These are phyloP conservation scores for Helarctos malayanus DNA, from an alignment of 2,797 vertebrate species.

Conservation along the genomic window DNA sequence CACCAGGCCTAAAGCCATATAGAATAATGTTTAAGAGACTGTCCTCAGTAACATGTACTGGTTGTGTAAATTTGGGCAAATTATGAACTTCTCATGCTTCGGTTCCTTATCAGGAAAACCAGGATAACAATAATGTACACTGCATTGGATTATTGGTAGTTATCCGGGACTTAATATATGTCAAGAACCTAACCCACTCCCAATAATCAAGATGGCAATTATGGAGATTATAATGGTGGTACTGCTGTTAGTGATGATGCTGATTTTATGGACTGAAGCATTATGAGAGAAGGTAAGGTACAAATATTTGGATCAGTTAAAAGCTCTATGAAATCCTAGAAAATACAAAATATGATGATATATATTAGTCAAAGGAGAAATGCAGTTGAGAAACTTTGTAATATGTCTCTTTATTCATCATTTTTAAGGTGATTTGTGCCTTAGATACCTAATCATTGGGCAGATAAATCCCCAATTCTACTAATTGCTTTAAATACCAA, in stretches of 20 bases:
- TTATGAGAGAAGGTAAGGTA: not conserved
- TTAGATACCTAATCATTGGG: not conserved
- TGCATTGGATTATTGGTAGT: not conserved
- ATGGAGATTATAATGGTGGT: not conserved
- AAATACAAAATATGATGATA: constrained; percentile 6
- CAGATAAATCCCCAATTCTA: constrained; percentile 3
- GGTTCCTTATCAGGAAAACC: not conserved
- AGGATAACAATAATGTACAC: not conserved
- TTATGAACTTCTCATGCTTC: constrained; percentile 13
- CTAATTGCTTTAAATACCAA: constrained; percentile 13
- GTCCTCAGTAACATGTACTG: not conserved
- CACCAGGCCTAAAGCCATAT: not conserved
- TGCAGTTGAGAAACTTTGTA: not conserved
- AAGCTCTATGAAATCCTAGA: constrained; percentile 30
- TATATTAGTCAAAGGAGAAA: not conserved
- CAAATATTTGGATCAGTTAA: not conserved
- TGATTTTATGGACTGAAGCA: not conserved
- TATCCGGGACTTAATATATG: not conserved
- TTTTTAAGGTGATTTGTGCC: not conserved
- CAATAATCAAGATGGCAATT: not conserved
- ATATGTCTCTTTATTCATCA: not conserved
- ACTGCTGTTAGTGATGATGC: not conserved
- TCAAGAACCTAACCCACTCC: not conserved
- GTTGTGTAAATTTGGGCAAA: not conserved
- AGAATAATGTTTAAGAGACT: constrained; percentile 1